Conservation (phyloP, 1,140 invertebrate genomes). For the Amphibalanus amphitrite region DNA sequence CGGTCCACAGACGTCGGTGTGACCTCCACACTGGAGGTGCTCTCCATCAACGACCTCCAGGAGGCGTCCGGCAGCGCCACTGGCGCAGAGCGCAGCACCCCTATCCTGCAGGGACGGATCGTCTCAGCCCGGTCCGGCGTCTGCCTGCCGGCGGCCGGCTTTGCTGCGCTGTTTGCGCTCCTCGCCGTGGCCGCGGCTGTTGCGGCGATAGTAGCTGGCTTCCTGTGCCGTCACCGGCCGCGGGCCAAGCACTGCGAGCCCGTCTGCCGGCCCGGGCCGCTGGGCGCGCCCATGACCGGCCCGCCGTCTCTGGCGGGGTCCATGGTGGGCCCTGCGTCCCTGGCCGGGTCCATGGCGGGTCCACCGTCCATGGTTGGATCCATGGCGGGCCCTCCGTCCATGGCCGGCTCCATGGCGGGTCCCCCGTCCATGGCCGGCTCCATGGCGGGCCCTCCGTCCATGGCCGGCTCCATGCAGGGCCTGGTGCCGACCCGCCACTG, state of each 20-base stretch:
- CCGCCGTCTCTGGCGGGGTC: too few relatives aligned
- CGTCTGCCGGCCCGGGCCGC: background rate
- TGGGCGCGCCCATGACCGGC: too few relatives aligned
- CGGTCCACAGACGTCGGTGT: constrained; percentile 65
- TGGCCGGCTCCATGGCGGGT: too few relatives aligned
- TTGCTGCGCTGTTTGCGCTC: constrained; percentile 69
- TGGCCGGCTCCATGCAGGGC: too few relatives aligned
- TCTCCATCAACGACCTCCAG: constrained; percentile 76
- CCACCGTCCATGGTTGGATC: too few relatives aligned
- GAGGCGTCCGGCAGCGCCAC: too few relatives aligned
- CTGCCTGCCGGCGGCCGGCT: constrained; percentile 69
- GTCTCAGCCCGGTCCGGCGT: constrained; percentile 74
- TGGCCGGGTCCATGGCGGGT: too few relatives aligned
- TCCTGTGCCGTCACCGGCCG: constrained; percentile 22
- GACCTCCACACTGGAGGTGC: constrained; percentile 75
- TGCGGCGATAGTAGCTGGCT: constrained; percentile 24
- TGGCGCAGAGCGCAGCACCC: too few relatives aligned
- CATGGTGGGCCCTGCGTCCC: too few relatives aligned
- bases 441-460: too few relatives aligned
- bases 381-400: too few relatives aligned
- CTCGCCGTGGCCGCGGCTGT: constrained; percentile 66
- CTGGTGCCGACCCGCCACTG: background rate
- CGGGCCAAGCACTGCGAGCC: constrained; percentile 16
- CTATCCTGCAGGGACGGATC: constrained; percentile 70
- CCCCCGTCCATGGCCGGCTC: too few relatives aligned